These are phyloP conservation scores for Glyptemys insculpta DNA, from an alignment of 2,797 vertebrate genomes.

Conservation along the genomic window DNA sequence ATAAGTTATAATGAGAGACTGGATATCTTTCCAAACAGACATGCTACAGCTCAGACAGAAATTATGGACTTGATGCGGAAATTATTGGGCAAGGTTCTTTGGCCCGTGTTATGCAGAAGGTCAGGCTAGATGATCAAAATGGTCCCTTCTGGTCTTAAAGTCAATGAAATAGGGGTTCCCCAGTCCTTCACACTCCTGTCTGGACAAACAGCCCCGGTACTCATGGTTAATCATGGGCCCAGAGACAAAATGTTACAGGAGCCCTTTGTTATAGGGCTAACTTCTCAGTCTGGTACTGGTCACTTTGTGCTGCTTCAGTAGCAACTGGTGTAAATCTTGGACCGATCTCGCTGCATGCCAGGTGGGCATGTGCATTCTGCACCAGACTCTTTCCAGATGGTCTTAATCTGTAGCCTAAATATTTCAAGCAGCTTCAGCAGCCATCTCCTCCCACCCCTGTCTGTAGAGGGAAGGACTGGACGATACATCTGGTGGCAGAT, in stretches of 20 bases:
- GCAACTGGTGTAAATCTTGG: not conserved
- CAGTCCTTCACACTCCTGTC: no score
- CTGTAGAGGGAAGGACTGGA: not conserved
- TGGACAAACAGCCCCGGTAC: no score
- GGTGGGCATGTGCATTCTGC: not conserved
- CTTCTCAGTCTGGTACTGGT: not conserved
- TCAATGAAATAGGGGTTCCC: no score
- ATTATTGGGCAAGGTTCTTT: no score
- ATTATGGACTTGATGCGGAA: no score
- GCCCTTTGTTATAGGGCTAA: not conserved
- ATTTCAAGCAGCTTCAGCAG: not conserved
- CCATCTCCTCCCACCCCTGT: not conserved
- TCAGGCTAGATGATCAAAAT: no score
- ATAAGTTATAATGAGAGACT: not conserved
- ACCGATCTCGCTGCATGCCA: not conserved
- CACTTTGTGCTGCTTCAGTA: not conserved
- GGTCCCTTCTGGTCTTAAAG: no score
- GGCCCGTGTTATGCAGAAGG: no score
- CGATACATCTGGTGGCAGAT: not conserved
- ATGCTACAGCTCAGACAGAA: no score
- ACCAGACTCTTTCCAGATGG: not conserved
- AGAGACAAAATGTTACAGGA: not conserved
- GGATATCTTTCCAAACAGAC: no score
- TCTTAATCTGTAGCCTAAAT: not conserved
- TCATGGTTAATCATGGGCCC: not conserved